Evolutionary conservation across 2,113 vertebrate genomes (phyloP), one percentile per base, ranked within the genome.

Genomic region (Fulica atra): DNA sequence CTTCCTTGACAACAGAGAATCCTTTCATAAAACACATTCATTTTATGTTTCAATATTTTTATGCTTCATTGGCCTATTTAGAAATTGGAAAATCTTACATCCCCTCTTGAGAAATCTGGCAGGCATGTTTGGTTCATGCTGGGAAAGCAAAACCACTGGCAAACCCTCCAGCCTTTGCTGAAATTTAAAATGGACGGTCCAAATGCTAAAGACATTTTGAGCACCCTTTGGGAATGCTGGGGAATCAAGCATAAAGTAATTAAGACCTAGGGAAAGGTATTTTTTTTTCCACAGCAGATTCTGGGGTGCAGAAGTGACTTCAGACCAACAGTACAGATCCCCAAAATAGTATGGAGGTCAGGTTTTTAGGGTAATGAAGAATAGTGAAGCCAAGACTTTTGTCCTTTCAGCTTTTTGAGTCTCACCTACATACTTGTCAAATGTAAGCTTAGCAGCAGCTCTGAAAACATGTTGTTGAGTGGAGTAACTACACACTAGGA

Each of bases 41-140:
- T 94, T 98, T 97, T 95, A 93, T 91, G 69, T 92, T 97, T 97
- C 29, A 18, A 94, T 95, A 87, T 92, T 95, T 97, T 91, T 86
- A 86, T 89, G 96, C 86, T 97, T 95, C 93, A 68, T 91, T 96
- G 92, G 92, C 44, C 79, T 94, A 91, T 97, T 95, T 96, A 89
- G 93, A 97, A 92, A 95, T 93, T 95, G 95, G 97, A 97, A 98
- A 98, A 97, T 96, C 95, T 97, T 96, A 96, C 93, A 88, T 91
- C 79, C 78, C 80, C 82, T 96, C 93, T 88, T 50, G 21, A 96
- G 69, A 93, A 95, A 96, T 92, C 95, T 97, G 97, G 88, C 73
- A 61, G 74, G 80, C 72, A 91, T 8, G 3, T 91, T 96, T 97
- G 96, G 88, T 95, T 94, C 60, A 88, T 23, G 50, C 31, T 44